These are phyloP conservation scores for Pampus argenteus DNA, from an alignment of 2,797 vertebrate genomes.

Conservation along the genomic window DNA sequence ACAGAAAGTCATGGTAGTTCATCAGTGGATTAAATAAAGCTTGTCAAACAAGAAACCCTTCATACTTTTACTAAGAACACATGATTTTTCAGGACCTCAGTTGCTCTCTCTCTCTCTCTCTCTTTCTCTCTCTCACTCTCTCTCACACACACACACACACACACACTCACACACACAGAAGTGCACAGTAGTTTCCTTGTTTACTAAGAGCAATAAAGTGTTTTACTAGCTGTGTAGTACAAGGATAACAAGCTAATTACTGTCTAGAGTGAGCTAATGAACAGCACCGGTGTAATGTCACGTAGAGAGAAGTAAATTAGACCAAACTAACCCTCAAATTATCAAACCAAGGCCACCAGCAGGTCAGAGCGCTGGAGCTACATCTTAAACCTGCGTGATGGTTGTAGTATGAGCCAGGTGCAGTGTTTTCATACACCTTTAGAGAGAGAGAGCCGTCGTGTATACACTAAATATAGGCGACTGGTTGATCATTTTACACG, in stretches of 20 bases:
- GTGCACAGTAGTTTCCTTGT: conserved; percentile 60
- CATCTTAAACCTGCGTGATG: not conserved
- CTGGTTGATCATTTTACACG: too few species aligned
- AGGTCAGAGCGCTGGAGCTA: conserved; percentile 1
- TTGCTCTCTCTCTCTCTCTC: not conserved
- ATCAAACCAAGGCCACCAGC: not conserved
- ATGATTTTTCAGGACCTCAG: conserved; percentile 27
- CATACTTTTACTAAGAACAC: conserved; percentile 25
- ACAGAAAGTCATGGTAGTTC: not conserved
- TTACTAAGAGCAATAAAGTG: conserved; percentile 56
- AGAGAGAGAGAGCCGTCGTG: too few species aligned
- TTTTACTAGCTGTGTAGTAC: conserved; percentile 55
- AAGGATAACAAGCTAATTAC: conserved; percentile 53
- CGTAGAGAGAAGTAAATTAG: conserved; percentile 8
- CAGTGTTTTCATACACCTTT: not conserved
- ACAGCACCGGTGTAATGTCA: conserved; percentile 16
- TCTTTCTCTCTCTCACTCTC: not conserved
- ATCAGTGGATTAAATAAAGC: not conserved
- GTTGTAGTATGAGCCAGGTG: not conserved
- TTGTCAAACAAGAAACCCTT: conserved; percentile 2
- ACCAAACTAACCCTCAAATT: not conserved
- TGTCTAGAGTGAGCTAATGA: conserved; percentile 49
- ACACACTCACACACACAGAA: conserved; percentile 1
- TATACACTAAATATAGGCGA: too few species aligned
- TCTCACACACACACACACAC: not conserved